These are phyloP conservation scores for Galeruca laticollis DNA, from an alignment of 2,888 invertebrate species.

Conservation along the genomic window DNA sequence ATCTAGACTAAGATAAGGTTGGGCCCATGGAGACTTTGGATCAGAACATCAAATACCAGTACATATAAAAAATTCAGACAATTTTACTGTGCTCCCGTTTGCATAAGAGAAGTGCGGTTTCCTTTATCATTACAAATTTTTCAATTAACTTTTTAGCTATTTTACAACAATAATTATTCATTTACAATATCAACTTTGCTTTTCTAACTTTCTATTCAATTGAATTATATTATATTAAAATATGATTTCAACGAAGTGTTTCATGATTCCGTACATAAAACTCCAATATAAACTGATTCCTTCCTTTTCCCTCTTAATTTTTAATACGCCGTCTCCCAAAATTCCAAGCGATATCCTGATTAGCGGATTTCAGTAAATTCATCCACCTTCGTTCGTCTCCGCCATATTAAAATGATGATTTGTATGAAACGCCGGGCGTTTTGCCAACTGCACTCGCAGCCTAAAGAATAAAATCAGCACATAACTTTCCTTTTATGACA, in stretches of 20 bases:
- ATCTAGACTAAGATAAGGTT: too few species aligned
- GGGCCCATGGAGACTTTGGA: too few species aligned
- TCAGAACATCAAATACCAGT: too few species aligned
- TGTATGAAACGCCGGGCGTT: constrained; percentile 26
- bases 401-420: constrained; percentile 25
- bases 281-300: neutral
- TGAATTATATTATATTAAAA: too few species aligned
- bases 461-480: constrained; percentile 23
- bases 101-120: too few species aligned
- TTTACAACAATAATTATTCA: too few species aligned
- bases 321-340: neutral
- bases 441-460: constrained; percentile 22
- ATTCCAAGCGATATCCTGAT: constrained; percentile 3
- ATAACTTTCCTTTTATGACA: constrained; percentile 26
- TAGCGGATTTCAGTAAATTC: constrained; percentile 14
- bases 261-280: neutral
- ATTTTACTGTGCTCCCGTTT: too few species aligned
- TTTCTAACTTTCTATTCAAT: too few species aligned
- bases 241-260: neutral
- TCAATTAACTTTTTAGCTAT: too few species aligned
- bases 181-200: too few species aligned
- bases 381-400: constrained; percentile 8
- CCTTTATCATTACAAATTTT: too few species aligned
- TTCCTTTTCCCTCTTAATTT: neutral
- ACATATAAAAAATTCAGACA: too few species aligned